Percentiles rank a stretch among this genome's conserved stretches.
Evolutionary conservation across 2,888 invertebrate species (phyloP).

Genomic region (Pseudanteris insignis): DNA sequence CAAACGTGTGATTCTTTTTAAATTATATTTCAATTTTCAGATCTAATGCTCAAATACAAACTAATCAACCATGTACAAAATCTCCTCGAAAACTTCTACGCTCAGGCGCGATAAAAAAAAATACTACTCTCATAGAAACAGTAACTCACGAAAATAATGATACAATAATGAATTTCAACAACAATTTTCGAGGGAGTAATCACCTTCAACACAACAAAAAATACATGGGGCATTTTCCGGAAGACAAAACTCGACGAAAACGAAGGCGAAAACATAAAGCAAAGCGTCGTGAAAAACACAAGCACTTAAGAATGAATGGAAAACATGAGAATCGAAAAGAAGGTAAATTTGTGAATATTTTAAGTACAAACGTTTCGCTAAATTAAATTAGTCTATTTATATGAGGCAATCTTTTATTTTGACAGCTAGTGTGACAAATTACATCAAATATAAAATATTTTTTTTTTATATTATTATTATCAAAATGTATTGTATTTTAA

Average conservation of each 20-base stretch:
- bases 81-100: slow-evolving; percentile 54
- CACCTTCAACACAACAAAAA: slow-evolving; percentile 52
- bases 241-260: slow-evolving; percentile 55
- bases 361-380: too few species aligned
- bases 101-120: slow-evolving; percentile 54
- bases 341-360: too few species aligned
- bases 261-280: slow-evolving; percentile 58
- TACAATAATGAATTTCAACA: slow-evolving; percentile 50
- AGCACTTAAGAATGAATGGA: slow-evolving; percentile 54
- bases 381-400: too few species aligned
- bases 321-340: slow-evolving; percentile 55
- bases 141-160: slow-evolving; percentile 49
- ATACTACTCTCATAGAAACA: slow-evolving; percentile 54
- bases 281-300: slow-evolving; percentile 54
- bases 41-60: slow-evolving; percentile 54
- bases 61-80: slow-evolving; percentile 57
- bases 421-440: too few species aligned
- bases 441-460: too few species aligned
- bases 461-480: neutral
- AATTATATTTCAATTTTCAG: slow-evolving; percentile 34
- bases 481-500: too few species aligned
- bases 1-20: too few species aligned
- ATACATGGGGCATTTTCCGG: slow-evolving; percentile 49
- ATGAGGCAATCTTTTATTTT: neutral
- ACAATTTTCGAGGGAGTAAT: slow-evolving; percentile 46